Base-by-base conservation (phyloP, 1,140 invertebrate species). In the Drosophila miranda region DNA sequence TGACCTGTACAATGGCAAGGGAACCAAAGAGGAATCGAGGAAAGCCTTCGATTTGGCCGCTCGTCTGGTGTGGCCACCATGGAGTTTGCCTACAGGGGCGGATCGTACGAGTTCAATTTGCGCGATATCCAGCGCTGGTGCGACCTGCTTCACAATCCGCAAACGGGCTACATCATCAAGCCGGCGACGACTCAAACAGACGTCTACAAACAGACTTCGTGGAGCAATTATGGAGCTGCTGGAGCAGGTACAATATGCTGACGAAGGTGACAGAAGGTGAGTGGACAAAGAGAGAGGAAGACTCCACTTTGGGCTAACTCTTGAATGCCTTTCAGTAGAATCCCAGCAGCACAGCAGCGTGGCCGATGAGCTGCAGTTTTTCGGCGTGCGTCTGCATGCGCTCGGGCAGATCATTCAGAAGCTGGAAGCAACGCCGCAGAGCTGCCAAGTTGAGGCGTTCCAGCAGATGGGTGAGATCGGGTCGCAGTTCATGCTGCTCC, bases 101-200 rank as follows among this genome's bases (percentile, higher is more conserved):
- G 95, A 1, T 98, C 98, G 0, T 99, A 97, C 95, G 99, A 99
- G 91, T 97, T 99, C 91, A 99, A 99, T 92, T 92, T 99, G 34
- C 93, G 99, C 79, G 99, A 99, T 91, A 92, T 99, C 57, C 95
- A 96, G 42, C 94, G 98, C 75, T 99, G 98, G 98, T 98, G 96
- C 90, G 94, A 98, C 87, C 72, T 91, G 2, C 51, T 91, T 0
- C 72, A 82, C 28, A 80, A 89, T 62, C 53, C 70, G 0, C 43
- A 80, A 38, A 90, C 89, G 23, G 89, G 87, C 5, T 91, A 84
- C 42, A 57, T 79, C 1, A 51, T 88, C 11, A 38, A 13, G 3
- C 23, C 23, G 46, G 48, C 28, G 0, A 19, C 44, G 0, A 46
- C 28, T 3, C 30, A 13, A 0, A 6, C n/a, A n/a, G n/a, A n/a